These are phyloP conservation scores for Epirrita christyi DNA, from an alignment of 2,888 invertebrate genomes.

Conservation along the genomic window DNA sequence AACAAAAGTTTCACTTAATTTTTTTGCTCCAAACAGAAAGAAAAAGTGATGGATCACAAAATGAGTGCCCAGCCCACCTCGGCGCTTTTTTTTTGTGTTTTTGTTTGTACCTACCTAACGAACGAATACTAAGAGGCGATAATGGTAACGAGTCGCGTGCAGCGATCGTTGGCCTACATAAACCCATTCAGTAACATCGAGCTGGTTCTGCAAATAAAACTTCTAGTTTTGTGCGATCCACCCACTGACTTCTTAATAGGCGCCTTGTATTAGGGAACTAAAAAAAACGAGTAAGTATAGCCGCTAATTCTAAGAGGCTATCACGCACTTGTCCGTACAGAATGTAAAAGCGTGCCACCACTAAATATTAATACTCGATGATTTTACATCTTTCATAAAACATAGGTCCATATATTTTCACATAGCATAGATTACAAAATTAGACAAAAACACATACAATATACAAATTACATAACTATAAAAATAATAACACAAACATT, in stretches of 20 bases:
- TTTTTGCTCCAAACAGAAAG: neutral
- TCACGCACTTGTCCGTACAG: no score
- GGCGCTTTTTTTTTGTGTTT: neutral
- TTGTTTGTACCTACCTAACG: neutral
- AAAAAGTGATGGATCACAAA: neutral
- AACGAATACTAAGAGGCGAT: slow-evolving; percentile 1
- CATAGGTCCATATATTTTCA: no score
- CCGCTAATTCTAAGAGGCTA: no score
- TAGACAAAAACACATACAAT: no score
- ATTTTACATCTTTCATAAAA: no score
- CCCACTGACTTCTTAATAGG: slow-evolving; percentile 42
- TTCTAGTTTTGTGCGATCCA: slow-evolving; percentile 48
- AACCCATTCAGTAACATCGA: slow-evolving; percentile 45
- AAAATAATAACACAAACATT: no score
- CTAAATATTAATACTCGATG: no score
- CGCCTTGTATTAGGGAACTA: neutral
- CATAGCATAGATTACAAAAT: no score
- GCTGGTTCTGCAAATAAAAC: slow-evolving; percentile 56
- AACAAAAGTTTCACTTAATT: neutral
- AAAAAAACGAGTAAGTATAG: neutral
- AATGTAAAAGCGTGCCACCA: no score
- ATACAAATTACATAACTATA: no score
- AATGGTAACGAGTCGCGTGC: slow-evolving; percentile 54
- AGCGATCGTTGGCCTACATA: slow-evolving; percentile 61
- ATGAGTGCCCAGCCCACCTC: neutral